A percentile compares a stretch with the other conserved stretches of the same genome.
Evolutionary conservation across 2,888 invertebrate genomes (phyloP).

Genomic region (Mesopsocus fuscifrons): DNA sequence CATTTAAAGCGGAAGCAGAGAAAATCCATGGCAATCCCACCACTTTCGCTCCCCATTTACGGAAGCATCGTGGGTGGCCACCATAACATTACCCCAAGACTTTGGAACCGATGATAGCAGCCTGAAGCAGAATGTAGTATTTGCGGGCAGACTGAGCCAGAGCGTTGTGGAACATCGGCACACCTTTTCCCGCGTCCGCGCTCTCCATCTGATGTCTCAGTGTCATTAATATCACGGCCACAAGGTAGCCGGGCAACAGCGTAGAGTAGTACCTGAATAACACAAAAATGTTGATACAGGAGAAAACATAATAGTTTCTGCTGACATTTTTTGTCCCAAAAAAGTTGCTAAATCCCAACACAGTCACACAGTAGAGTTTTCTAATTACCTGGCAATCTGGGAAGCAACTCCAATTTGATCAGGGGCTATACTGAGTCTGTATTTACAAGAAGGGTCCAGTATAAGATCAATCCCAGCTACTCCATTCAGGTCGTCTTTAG

Average conservation of each 20-base stretch:
- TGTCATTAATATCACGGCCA: conserved; percentile 40
- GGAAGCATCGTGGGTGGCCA: no score
- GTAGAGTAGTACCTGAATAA: conserved; percentile 40
- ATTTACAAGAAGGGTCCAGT: conserved; percentile 52
- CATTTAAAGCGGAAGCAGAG: no score
- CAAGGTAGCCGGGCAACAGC: conserved; percentile 43
- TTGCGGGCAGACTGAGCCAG: conserved; percentile 35
- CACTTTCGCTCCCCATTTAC: no score
- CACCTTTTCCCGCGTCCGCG: conserved; percentile 21
- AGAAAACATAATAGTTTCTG: conserved; percentile 13
- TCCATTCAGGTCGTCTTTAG: conserved; percentile 25
- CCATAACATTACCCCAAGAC: conserved; percentile 32
- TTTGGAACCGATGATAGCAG: conserved; percentile 28
- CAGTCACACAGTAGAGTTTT: no score
- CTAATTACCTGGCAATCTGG: conserved; percentile 23
- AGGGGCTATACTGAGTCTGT: conserved; percentile 31
- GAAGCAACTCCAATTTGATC: not conserved
- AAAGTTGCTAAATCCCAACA: no score
- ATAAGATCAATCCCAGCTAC: conserved; percentile 36
- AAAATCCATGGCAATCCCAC: no score
- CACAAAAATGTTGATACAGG: conserved; percentile 22
- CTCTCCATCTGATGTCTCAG: conserved; percentile 32
- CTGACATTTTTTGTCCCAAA: no score
- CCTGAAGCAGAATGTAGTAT: conserved; percentile 34
- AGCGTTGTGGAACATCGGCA: conserved; percentile 35